phyloP scores from a whole-genome alignment of 2,113 vertebrate species.

The Elaphurus davidianus region DNA sequence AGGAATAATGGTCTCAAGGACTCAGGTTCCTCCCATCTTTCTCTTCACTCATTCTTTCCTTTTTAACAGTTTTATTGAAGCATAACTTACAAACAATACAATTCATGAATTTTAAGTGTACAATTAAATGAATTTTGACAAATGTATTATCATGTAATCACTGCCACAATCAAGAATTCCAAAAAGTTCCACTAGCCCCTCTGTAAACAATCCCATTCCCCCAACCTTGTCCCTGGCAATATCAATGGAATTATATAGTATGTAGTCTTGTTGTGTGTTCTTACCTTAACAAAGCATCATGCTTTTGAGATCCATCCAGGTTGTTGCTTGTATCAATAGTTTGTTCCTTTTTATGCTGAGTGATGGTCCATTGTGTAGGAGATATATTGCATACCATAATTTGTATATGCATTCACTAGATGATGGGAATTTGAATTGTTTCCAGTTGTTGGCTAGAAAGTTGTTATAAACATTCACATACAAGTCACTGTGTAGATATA shows the following conservation, averaged over 20 bases:
- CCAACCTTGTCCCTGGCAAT: not conserved
- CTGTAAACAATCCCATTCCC: not conserved
- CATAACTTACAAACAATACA: not conserved
- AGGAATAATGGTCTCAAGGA: not conserved
- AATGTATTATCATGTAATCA: not conserved
- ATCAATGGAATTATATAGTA: not conserved
- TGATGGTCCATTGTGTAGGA: not conserved
- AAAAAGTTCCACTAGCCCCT: not conserved
- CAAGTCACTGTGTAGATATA: not conserved
- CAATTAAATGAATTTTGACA: not conserved
- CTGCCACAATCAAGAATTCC: not conserved
- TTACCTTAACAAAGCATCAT: not conserved
- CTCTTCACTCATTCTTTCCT: not conserved
- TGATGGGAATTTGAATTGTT: not conserved
- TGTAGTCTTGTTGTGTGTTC: not conserved
- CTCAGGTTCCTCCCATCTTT: not conserved
- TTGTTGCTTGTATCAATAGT: not conserved
- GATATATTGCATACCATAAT: not conserved
- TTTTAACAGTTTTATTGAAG: not conserved
- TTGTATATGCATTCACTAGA: not conserved
- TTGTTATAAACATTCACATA: not conserved
- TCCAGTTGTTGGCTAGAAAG: not conserved
- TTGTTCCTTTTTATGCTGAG: not conserved
- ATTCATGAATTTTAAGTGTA: not conserved
- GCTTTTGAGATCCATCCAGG: not conserved